Base-by-base conservation (phyloP, 2,888 invertebrate genomes). In the Aplocera efformata region DNA sequence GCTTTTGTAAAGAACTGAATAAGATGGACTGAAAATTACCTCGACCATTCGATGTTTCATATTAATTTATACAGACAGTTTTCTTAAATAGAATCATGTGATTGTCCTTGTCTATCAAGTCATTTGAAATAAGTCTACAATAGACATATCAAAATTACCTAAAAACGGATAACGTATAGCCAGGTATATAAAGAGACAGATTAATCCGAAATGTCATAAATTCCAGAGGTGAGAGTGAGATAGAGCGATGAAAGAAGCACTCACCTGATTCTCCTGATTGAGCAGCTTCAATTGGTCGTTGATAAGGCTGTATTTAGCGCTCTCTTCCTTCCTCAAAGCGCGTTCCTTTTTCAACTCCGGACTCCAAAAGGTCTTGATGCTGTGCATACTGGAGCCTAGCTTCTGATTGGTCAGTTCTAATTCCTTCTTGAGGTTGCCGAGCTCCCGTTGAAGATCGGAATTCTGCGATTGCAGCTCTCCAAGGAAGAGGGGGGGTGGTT, bases 361-460 rank as follows among this genome's bases (percentile, higher is more conserved):
- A 76, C 98, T 98, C 99, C 99, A 99, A 89, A 99, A 99, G 39
- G 98, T 99, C 90, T 99, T 99, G 84, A 99, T 99, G 88, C 98
- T 98, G 89, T 99, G 98, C 98, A 99, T 99, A 69, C 96, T 97
- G 74, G 98, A 98, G 79, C 97, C 97, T 65, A 99, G 91, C 88
- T 99, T 99, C 89, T 98, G 98, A 83, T 98, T 98, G 57, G 98
- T 97, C 73, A 97, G 90, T 90, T 98, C 98, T 70, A 98, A 90
- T 76, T 98, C 98, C 77, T 97, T 96, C 85, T 97, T 97, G 58
- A 97, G 91, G 77, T 95, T 96, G 13, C 88, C 88, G 74, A 98
- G 91, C 79, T 98, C 98, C 53, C 96, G 91, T 72, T 98, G 98
- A 60, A 98, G 90, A 80, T 98, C 98, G 68, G 95, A 94, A 84